A percentile compares a stretch with the other conserved stretches of the same genome.
Conservation (phyloP, 2,797 vertebrate species). For the Falco peregrinus region DNA sequence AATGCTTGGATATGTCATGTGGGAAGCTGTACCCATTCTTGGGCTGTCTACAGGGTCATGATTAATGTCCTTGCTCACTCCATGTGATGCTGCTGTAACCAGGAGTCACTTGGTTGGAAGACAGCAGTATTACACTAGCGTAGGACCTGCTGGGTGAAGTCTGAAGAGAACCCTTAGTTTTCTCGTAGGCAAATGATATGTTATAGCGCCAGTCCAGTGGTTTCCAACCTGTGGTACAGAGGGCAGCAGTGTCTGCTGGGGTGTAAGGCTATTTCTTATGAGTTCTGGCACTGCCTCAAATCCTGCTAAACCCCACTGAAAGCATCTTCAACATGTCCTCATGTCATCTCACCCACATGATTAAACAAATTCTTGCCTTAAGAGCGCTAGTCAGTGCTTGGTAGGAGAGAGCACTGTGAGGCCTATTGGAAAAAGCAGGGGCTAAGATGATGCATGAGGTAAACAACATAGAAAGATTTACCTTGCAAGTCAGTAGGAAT, state of each 20-base stretch:
- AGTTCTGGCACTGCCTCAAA: background rate
- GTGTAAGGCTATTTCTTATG: background rate
- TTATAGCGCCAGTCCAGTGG: background rate
- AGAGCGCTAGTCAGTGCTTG: rapidly evolving
- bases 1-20: background rate
- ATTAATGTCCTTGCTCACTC: background rate
- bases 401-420: background rate
- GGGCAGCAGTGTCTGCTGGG: background rate
- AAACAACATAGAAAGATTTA: background rate
- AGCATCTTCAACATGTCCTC: background rate
- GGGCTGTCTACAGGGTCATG: background rate
- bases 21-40: background rate
- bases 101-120: background rate
- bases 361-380: background rate
- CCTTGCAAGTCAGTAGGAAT: background rate
- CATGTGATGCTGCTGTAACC: background rate
- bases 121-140: background rate
- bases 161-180: background rate
- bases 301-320: background rate
- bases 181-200: background rate
- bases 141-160: background rate
- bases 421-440: background rate
- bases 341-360: background rate
- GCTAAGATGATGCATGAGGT: background rate
- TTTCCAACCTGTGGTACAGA: background rate